Base-by-base conservation (phyloP, 2,797 vertebrate genomes). In the Graptemys geographica region DNA sequence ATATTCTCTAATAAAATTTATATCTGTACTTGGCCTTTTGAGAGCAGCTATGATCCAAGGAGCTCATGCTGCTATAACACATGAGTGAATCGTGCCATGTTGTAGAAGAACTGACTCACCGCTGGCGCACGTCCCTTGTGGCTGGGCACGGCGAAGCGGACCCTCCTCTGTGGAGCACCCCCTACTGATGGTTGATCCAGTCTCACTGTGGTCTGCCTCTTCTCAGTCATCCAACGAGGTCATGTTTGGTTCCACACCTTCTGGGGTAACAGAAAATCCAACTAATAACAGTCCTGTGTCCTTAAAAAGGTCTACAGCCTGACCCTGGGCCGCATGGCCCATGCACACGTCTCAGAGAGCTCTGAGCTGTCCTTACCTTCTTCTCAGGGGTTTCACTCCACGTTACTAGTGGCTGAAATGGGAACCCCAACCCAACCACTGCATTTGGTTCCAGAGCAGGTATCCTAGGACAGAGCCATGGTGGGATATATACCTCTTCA, bases 51-150 rank as follows among this genome's bases (percentile, higher is more conserved):
- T 83, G 87, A 86, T 21, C 0, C 5, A 72, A 90, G 89, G 37
- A 93, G 15, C 82, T 94, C 83, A 90, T 95, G 83, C 80, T 90
- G n/a, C 86, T 94, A 83, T 82, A 81, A 96, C 86, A 96, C 33
- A 8, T 5, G 1, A 2, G 56, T 31, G 76, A 81, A 84, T 37
- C 9, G 6, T 72, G 41, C 51, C 81, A 85, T 62, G 59, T 33
- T 62, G 31, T 62, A 62, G 28, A 33, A 62, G 57, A 59, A 28
- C 12, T 31, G 59, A 62, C 59, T 62, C 59, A 62, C 59, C 2
- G 13, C 59, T 62, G 57, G 57, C 5, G 11, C 27, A 59, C 28
- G 3, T 28, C 57, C 28, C 57, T 59, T 59, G 57, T 59, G 28
- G 57, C 57, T 59, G 57, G 57, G 28, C 28, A 33, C 8, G 13